Evolutionary conservation across 2,113 vertebrate genomes (phyloP).

Genomic region (Ceuthmochares aereus): DNA sequence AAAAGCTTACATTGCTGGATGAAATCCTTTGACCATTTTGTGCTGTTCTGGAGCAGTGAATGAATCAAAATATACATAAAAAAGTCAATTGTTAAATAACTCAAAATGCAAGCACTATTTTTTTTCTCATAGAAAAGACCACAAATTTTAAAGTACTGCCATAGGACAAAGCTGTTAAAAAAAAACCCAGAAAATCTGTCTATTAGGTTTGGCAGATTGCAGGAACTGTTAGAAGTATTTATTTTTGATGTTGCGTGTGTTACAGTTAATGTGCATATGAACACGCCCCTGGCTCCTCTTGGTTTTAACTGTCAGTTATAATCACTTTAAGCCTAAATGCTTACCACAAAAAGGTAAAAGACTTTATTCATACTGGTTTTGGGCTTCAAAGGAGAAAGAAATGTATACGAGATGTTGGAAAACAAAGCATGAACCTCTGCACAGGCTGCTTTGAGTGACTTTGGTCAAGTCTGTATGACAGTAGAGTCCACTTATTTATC

Average conservation of each 20-base stretch:
- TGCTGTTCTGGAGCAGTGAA: conserved; percentile 24
- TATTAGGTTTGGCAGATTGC: background rate
- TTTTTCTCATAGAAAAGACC: background rate
- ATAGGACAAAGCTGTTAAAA: background rate
- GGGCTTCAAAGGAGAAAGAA: conserved; percentile 27
- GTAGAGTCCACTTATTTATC: background rate
- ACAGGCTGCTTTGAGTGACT: background rate
- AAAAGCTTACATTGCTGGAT: conserved; percentile 49
- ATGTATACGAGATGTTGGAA: background rate
- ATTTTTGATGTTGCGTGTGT: conserved; percentile 52
- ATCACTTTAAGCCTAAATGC: conserved; percentile 64
- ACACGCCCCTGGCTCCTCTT: conserved; percentile 54
- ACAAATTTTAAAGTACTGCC: background rate
- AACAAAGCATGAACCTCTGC: conserved; percentile 19
- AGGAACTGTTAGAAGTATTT: conserved; percentile 26
- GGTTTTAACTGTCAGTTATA: conserved; percentile 66
- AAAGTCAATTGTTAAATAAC: conserved; percentile 5
- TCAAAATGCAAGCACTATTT: background rate
- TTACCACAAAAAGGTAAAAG: conserved; percentile 72
- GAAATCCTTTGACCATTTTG: conserved; percentile 31
- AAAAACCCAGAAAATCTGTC: background rate
- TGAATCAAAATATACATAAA: conserved; percentile 41
- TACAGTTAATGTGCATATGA: conserved; percentile 44
- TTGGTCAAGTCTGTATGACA: background rate
- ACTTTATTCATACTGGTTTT: conserved; percentile 45